Evolutionary conservation across 2,797 vertebrate genomes (phyloP), one percentile per base, ranked within the genome.

Genomic region (Smutsia temminckii): DNA sequence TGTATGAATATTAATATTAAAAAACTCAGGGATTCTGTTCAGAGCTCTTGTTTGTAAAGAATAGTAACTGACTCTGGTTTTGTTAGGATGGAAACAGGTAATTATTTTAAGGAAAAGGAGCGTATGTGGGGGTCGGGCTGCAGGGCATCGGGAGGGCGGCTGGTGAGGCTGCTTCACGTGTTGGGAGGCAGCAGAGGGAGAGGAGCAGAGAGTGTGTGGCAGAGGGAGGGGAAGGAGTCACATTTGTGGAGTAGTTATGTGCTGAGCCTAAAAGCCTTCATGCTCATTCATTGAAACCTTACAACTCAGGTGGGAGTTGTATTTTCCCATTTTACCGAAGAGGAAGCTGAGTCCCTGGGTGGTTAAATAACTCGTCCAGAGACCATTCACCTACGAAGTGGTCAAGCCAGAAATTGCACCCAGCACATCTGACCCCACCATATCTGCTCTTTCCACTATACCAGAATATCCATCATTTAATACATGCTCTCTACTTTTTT

Each of bases 241-340:
- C 63, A 72, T 59, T 53, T 85, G 64, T 74, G 81, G 72, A 95
- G 3, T 40, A n/a, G 66, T 18, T 89, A 4, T 46, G 13, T 85
- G 9, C 77, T 93, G 34, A 11, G 17, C 42, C 55, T 93, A 89
- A 84, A 93, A 75, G 17, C 17, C 51, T 91, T 85, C 72, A 29
- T 92, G 42, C 86, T 85, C 55, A 16, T 88, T 90, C 59, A 61
- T 77, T 91, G 84, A 86, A 92, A 74, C 40, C 7, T 83, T 72
- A 78, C 5, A 81, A 53, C 8, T 94, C 34, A 59, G 49, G 6
- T 77, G 69, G 29, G 46, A 75, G 40, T 75, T 96, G 2, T 5
- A 37, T 79, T 85, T 63, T 72, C n/a, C 27, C 25, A n/a, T 85
- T 93, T 94, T 88, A 57, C 1, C 13, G 13, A 94, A 86, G 78